Conservation (phyloP, 1,140 invertebrate species). For the Drosophila tropicalis region DNA sequence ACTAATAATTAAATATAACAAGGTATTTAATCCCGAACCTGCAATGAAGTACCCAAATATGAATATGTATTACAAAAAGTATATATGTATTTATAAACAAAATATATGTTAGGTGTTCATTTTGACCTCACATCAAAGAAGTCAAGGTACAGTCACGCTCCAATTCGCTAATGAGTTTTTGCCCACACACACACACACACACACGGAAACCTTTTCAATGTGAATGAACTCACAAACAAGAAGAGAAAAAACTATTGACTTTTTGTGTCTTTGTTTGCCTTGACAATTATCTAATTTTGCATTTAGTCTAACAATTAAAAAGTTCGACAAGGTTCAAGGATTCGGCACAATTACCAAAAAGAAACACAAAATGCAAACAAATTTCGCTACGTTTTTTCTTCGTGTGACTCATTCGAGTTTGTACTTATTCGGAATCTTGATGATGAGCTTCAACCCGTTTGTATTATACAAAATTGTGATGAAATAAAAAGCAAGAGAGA, state of each 20-base stretch:
- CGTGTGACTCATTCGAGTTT: conserved; percentile 46
- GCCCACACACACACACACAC: conserved; percentile 33
- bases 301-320: conserved; percentile 10
- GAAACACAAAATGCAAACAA: conserved; percentile 13
- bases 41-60: too few species aligned
- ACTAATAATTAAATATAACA: too few species aligned
- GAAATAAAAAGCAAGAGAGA: not conserved
- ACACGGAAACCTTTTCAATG: conserved; percentile 29
- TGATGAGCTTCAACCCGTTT: conserved; percentile 27
- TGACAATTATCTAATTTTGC: conserved; percentile 37
- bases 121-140: conserved; percentile 10
- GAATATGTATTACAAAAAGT: too few species aligned
- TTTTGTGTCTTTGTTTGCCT: conserved; percentile 17
- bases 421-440: conserved; percentile 51
- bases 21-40: too few species aligned
- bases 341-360: conserved; percentile 5
- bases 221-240: conserved; percentile 39
- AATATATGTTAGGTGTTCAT: not conserved
- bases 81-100: not conserved
- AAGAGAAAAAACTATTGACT: not conserved
- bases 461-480: conserved; percentile 15
- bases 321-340: conserved; percentile 41
- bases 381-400: conserved; percentile 35
- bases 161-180: conserved; percentile 15
- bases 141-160: conserved; percentile 39